Evolutionary conservation across 1,140 invertebrate species (phyloP).

Genomic region (Drosophila tani): DNA sequence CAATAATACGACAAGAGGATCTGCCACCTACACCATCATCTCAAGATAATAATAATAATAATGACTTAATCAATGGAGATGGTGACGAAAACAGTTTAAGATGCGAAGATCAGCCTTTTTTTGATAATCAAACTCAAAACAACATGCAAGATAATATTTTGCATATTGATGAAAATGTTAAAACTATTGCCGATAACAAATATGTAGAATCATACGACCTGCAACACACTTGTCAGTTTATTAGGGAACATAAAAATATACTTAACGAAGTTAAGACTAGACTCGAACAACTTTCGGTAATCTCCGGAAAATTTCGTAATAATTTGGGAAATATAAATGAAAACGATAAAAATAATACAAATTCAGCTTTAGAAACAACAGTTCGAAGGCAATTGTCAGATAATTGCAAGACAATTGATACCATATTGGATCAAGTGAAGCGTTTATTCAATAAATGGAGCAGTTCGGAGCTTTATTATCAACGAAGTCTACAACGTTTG

Average conservation of each 20-base stretch:
- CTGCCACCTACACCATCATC: constrained; percentile 17
- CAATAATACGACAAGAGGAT: constrained; percentile 21
- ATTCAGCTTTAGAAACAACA: constrained; percentile 38
- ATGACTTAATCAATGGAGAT: constrained; percentile 27
- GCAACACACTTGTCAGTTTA: constrained; percentile 49
- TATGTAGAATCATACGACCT: background rate
- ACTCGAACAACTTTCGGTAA: constrained; percentile 49
- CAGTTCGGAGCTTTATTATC: constrained; percentile 67
- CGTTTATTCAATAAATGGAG: constrained; percentile 65
- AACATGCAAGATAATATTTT: constrained; percentile 10
- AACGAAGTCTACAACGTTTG: constrained; percentile 62
- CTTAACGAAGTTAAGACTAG: constrained; percentile 53
- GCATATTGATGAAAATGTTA: background rate
- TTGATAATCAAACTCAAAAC: constrained; percentile 7
- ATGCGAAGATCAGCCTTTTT: constrained; percentile 18
- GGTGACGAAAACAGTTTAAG: constrained; percentile 20
- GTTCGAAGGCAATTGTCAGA: constrained; percentile 49
- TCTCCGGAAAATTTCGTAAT: constrained; percentile 57
- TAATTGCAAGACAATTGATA: constrained; percentile 47
- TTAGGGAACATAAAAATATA: constrained; percentile 61
- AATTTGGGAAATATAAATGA: constrained; percentile 21
- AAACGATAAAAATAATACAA: background rate
- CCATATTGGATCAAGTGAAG: constrained; percentile 53
- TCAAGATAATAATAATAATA: constrained; percentile 70
- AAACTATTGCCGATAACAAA: background rate